phyloP scores from a whole-genome alignment of 2,113 vertebrate species.

The Morphnarchus princeps region DNA sequence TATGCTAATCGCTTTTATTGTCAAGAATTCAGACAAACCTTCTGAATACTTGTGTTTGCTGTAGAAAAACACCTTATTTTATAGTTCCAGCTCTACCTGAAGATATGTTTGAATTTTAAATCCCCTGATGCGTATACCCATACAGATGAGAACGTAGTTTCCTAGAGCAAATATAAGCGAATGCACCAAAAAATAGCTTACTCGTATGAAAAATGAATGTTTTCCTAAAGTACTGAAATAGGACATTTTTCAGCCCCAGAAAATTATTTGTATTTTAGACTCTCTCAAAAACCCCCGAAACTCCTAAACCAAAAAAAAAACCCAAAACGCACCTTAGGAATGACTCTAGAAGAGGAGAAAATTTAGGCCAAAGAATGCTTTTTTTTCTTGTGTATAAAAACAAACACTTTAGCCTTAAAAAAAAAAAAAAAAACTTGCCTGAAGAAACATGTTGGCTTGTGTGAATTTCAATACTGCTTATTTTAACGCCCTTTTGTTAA shows the following conservation, averaged over 20 bases:
- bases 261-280: neutral
- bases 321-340: neutral
- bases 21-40: neutral
- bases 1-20: neutral
- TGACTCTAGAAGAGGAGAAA: neutral
- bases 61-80: neutral
- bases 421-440: neutral
- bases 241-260: neutral
- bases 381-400: neutral
- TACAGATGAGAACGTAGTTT: neutral
- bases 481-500: neutral
- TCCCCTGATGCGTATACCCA: neutral
- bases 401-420: neutral
- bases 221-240: neutral
- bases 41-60: neutral
- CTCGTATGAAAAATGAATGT: neutral
- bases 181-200: neutral
- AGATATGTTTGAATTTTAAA: neutral
- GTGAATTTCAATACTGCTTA: neutral
- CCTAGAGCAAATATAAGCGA: neutral
- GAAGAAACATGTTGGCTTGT: neutral
- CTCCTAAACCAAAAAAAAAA: accelerated
- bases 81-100: neutral
- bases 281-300: neutral
- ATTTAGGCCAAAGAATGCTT: neutral